Evolutionary conservation across 2,113 vertebrate species (phyloP).

Genomic region (Malaclemys terrapin): DNA sequence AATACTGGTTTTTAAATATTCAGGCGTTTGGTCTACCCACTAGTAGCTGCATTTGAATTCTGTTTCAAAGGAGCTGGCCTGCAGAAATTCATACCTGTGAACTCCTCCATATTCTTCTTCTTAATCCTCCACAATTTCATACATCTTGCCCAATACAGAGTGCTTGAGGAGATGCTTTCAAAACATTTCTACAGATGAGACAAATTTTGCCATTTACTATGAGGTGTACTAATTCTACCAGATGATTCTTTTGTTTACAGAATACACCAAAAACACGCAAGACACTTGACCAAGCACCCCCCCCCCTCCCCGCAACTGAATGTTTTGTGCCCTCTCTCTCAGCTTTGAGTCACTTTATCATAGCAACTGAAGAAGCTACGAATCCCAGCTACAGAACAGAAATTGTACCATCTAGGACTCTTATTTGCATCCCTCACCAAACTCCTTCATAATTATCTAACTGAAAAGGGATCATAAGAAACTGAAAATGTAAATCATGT

Average conservation of each 20-base stretch:
- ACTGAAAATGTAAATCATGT: not conserved
- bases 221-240: not conserved
- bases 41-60: not conserved
- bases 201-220: not conserved
- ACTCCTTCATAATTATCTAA: not conserved
- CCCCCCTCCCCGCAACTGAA: not conserved
- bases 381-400: not conserved
- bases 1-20: not conserved
- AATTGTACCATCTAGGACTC: not conserved
- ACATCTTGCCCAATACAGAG: not conserved
- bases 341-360: not conserved
- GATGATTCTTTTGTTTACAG: not conserved
- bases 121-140: not conserved
- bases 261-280: not conserved
- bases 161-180: not conserved
- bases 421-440: not conserved
- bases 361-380: not conserved
- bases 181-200: not conserved
- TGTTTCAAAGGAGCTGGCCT: not conserved
- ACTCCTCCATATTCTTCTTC: not conserved
- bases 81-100: too few relatives aligned
- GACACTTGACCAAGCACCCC: not conserved
- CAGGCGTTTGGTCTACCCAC: not conserved
- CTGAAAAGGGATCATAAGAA: not conserved
- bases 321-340: not conserved